Evolutionary conservation across 1,140 invertebrate genomes (phyloP), one percentile per base, ranked within the genome.

Genomic region (Calephelis nemesis): DNA sequence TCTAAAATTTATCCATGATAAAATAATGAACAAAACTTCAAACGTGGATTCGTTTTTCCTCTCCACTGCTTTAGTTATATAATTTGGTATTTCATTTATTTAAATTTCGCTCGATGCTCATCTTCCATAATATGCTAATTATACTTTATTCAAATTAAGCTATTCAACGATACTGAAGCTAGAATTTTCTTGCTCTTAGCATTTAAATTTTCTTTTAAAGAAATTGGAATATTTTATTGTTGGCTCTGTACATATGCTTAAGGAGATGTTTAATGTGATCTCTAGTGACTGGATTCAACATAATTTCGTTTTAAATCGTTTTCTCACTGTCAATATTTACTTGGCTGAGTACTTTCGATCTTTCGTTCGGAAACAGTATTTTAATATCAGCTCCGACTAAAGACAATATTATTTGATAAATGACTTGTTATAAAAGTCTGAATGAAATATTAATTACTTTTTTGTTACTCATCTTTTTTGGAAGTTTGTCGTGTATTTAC

Each of bases 301-400:
- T 60, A 39, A 60, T 60, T 60, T 60, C 54, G 12, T 39, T 39
- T 60, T 39, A 60, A 60, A 39, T 60, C 54, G 54, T 60, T 60
- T 60, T 60, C 54, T 60, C 30, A 60, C 19, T 60, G 54, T 60
- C 54, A 60, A 60, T 60, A 60, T 60, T 60, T 60, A 30, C 54
- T 60, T 40, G 39, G 8, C 15, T 58, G 30, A 60, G 12, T 60
- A 39, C 54, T 60, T 60, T 12, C 54, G 10, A 30, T 8, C 30
- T 58, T 58, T 7, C 40, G 58, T 60, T 40, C 39, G 39, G 58
- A 58, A 12, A 60, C 12, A 40, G 39, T 60, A 6, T 60, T n/a
- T 15, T 19, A 42, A 40, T 60, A 42, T 60, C 19, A 12, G 40
- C 58, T 60, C 42, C 6, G 8, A 60, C 54, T 40, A 12, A 60